Conservation (phyloP, 2,888 invertebrate genomes). For the Plutella xylostella region DNA sequence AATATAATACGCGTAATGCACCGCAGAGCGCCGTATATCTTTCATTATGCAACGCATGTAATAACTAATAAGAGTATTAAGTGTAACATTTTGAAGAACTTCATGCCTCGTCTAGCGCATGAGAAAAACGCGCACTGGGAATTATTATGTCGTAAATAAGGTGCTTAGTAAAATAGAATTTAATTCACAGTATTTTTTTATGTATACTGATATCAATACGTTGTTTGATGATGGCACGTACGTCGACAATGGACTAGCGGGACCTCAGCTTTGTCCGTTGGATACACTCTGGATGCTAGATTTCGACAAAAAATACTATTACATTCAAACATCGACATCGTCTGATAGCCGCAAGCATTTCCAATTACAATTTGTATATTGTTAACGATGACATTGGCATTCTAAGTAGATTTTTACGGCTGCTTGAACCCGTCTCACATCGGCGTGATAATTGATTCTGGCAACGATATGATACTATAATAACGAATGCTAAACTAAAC, state of each 20-base stretch:
- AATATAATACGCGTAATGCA: conserved; percentile 30
- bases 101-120: conserved; percentile 21
- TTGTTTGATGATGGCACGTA: conserved; percentile 39
- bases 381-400: conserved; percentile 31
- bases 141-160: too few species aligned
- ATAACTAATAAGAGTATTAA: too few species aligned
- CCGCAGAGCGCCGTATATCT: conserved; percentile 23
- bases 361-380: conserved; percentile 42
- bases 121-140: conserved; percentile 23
- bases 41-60: conserved; percentile 26
- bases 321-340: conserved; percentile 43
- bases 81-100: conserved; percentile 25
- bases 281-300: conserved; percentile 20
- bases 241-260: conserved; percentile 52
- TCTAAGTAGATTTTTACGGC: conserved; percentile 27
- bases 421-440: conserved; percentile 2
- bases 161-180: too few species aligned
- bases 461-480: neutral
- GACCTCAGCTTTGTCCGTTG: conserved; percentile 20
- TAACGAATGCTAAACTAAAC: neutral
- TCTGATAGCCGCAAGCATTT: conserved; percentile 29
- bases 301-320: conserved; percentile 39
- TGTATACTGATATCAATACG: conserved; percentile 30
- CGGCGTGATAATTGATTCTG: neutral
- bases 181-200: conserved; percentile 25